Evolutionary conservation across 1,140 invertebrate genomes (phyloP), one percentile per base, ranked within the genome.

Genomic region (Luehdorfia chinensis): DNA sequence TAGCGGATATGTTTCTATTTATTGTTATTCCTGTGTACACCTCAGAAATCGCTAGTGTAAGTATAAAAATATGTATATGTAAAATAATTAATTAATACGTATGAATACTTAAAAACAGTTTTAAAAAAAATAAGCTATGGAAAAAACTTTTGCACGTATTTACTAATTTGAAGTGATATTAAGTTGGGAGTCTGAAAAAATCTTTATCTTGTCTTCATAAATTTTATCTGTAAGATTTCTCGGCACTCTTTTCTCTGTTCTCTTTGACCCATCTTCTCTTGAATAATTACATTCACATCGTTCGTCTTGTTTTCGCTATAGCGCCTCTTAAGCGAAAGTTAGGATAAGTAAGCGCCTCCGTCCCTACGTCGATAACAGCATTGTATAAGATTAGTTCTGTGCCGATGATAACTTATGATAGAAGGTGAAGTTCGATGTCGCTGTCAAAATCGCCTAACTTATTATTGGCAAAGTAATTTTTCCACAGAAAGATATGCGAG

Each of bases 401-500:
- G n/a, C n/a, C n/a, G 7, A 21, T 21, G 19, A 7, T 4, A 46
- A 45, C n/a, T 2, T 16, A 4, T 13, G 0, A 16, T n/a, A 3
- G 15, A 30, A 7, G n/a, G 4, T 9, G 12, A 31, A 28, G n/a
- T n/a, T n/a, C 31, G 31, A 33, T n/a, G n/a, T n/a, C n/a, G n/a
- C n/a, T n/a, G n/a, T n/a, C n/a, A n/a, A n/a, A n/a, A n/a, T n/a
- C n/a, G n/a, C n/a, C n/a, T n/a, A n/a, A n/a, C n/a, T n/a, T n/a
- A n/a, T n/a, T n/a, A n/a, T n/a, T n/a, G n/a, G n/a, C n/a, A n/a
- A n/a, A n/a, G n/a, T 6, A 11, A 18, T n/a, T 41, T 19, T 18
- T 47, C 66, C 58, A 14, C 66, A 78, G 75, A 73, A 66, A 55
- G 61, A 70, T 25, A 55, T 60, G 1, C 62, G 75, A 0, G 75